Evolutionary conservation across 2,888 invertebrate genomes (phyloP), one percentile per base, ranked within the genome.

Genomic region (Eupithecia exiguata): DNA sequence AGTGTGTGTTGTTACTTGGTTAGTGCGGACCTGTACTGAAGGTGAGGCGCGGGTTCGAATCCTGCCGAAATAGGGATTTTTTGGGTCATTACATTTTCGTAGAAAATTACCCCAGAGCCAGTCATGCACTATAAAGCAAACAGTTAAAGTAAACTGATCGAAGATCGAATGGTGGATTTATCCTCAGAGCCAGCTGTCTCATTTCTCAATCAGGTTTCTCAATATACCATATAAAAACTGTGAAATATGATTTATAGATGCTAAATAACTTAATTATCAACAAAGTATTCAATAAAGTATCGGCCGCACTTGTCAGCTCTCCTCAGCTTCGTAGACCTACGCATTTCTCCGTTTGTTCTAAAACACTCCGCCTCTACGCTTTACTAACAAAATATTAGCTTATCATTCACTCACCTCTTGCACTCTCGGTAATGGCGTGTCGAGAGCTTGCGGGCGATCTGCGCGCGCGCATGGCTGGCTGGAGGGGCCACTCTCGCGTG

Each of bases 361-460:
- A 73, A 66, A 58, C 68, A 72, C 75, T 72, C 38, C 25, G 65
- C 49, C 72, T 67, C 58, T 68, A 63, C 35, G 58, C 46, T 72
- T 72, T 68, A 69, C 76, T 76, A 73, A 76, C 74, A 77, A 74
- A 77, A 78, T 80, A 78, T 80, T 80, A 73, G 78, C 78, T 78
- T 78, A 78, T 78, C 76, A 80, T 74, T 73, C 77, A 76, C 40
- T 79, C 74, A 68, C 72, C 76, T 79, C 74, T 75, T 72, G 78
- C 78, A 78, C 76, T 78, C 67, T 75, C 69, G 63, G 71, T 74
- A 76, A 76, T 76, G 76, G 76, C 75, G 68, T 71, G 58, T 58
- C 14, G 58, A 58, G 58, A 14, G 21, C 58, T 58, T 12, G 25
- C 40, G 35, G 70, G 5, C 65, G 72, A 65, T 25, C 70, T 70